A percentile compares a stretch with the other conserved stretches of the same genome.
phyloP scores from a whole-genome alignment of 1,140 invertebrate species.

The Psilanteris sp. region DNA sequence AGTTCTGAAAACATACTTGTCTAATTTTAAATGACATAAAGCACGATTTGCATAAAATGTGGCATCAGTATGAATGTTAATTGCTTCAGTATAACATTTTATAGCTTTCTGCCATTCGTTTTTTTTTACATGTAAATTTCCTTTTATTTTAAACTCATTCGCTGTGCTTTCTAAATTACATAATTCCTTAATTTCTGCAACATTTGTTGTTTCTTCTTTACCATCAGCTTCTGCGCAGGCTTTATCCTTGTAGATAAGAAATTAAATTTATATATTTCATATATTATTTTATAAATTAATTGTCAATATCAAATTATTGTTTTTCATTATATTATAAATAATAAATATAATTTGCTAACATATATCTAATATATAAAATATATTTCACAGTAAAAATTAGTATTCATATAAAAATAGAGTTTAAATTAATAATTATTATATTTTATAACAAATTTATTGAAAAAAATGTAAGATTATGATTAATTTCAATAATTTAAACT shows the following conservation, averaged over 20 bases:
- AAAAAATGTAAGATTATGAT: no score
- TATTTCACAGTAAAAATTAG: no score
- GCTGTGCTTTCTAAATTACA: slow-evolving; percentile 78
- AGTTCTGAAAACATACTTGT: slow-evolving; percentile 84
- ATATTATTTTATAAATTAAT: not conserved
- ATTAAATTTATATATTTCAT: slow-evolving; percentile 27
- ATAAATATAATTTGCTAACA: no score
- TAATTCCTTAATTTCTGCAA: slow-evolving; percentile 83
- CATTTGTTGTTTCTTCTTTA: slow-evolving; percentile 81
- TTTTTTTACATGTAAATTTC: slow-evolving; percentile 90
- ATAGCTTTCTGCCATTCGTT: slow-evolving; percentile 90
- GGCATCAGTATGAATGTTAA: no score
- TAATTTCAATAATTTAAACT: no score
- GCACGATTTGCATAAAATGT: slow-evolving; percentile 93
- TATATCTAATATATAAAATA: no score
- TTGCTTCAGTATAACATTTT: slow-evolving; percentile 88
- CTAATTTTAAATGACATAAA: slow-evolving; percentile 90
- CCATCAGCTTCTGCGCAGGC: slow-evolving; percentile 84
- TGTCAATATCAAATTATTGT: no score
- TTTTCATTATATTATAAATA: no score
- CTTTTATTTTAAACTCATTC: slow-evolving; percentile 82
- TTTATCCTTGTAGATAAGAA: slow-evolving; percentile 80
- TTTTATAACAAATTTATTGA: no score
- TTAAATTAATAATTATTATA: no score
- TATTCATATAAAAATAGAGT: no score